Evolutionary conservation across 1,140 invertebrate species (phyloP), one percentile per base, ranked within the genome.

Genomic region (Megalonaias nervosa): DNA sequence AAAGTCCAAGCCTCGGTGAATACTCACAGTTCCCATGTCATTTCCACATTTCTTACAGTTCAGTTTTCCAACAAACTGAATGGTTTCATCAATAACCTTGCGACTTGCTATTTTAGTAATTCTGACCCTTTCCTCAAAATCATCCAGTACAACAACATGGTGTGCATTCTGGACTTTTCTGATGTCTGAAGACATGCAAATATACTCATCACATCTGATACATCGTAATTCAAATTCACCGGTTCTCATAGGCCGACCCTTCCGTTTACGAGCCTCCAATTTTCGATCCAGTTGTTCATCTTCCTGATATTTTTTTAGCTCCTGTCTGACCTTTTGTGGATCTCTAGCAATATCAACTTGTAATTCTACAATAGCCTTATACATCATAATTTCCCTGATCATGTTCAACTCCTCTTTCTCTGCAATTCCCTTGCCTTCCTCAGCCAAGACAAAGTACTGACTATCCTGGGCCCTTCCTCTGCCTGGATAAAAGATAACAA

Each of bases 311-410:
- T 69, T 61, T 0, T 65, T 17, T 23, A 85, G 75, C 19, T 74
- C 56, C 21, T 75, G n/a, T 5, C 57, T 55, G 61, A 81, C 81
- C 12, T 67, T 67, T 5, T 71, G 67, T 58, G 19, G 67, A 58
- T 74, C 38, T 26, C 64, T 71, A 61, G 62, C 23, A 11, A 75
- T 70, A 26, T 83, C 69, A 19, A 38, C 26, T 69, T 77, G 56
- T 58, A 76, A 58, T 23, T 71, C 55, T 15, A 66, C 62, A 57
- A 85, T 82, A 38, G 84, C 84, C 56, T 81, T 71, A 14, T 78
- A 62, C 82, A 84, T 84, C 84, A 85, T 85, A 1, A 74, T 61
- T 61, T 85, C 84, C 55, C 83, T 15, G 60, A 85, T 83, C 68
- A 75, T 77, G 71, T 85, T 85, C 19, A 81, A 59, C 62, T 84